These are phyloP conservation scores for Drosophila orosa DNA, from an alignment of 1,140 invertebrate genomes.

Conservation along the genomic window DNA sequence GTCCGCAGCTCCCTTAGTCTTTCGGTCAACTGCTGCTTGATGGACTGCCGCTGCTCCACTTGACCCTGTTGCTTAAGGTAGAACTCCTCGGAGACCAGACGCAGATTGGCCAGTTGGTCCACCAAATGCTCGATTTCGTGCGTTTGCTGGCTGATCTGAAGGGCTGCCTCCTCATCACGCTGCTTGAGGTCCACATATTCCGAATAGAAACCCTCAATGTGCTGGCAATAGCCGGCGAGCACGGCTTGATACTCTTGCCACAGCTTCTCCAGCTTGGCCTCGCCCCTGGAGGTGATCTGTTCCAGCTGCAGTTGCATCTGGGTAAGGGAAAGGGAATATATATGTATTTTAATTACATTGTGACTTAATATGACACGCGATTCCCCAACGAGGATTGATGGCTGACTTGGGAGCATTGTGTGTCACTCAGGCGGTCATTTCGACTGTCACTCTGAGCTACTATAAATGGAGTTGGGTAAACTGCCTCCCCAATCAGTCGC, in stretches of 20 bases:
- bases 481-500: slow-evolving; percentile 14
- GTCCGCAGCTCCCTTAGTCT: slow-evolving; percentile 57
- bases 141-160: slow-evolving; percentile 66
- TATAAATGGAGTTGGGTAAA: slow-evolving; percentile 43
- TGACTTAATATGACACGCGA: slow-evolving; percentile 16
- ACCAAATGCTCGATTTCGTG: slow-evolving; percentile 72
- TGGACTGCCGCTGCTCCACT: slow-evolving; percentile 59
- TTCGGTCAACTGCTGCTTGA: slow-evolving; percentile 66
- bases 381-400: slow-evolving; percentile 1
- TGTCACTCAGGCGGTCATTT: slow-evolving; percentile 53
- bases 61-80: slow-evolving; percentile 65
- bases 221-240: slow-evolving; percentile 72
- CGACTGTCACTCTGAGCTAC: slow-evolving; percentile 8
- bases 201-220: slow-evolving; percentile 78
- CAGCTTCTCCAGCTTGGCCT: slow-evolving; percentile 72
- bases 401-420: slow-evolving; percentile 36
- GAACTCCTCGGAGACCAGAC: slow-evolving; percentile 64
- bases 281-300: slow-evolving; percentile 71
- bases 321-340: not conserved
- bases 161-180: slow-evolving; percentile 74
- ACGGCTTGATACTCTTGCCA: slow-evolving; percentile 82
- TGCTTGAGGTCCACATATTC: slow-evolving; percentile 83
- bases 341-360: not conserved
- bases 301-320: slow-evolving; percentile 82
- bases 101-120: slow-evolving; percentile 66